Evolutionary conservation across 2,113 vertebrate species (phyloP).

Genomic region (Daboia siamensis): DNA sequence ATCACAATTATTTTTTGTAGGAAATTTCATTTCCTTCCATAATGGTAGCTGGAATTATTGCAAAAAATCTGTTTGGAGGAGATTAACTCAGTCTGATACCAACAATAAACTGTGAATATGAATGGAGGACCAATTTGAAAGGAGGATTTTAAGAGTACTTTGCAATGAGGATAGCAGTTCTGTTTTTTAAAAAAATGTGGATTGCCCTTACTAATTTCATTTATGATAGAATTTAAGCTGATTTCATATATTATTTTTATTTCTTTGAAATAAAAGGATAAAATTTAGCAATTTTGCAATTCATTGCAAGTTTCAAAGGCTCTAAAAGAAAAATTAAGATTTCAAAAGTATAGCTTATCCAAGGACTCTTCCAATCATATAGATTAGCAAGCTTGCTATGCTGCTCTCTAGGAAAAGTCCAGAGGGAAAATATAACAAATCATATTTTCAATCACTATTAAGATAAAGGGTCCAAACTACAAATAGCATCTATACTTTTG

Average conservation of each 20-base stretch:
- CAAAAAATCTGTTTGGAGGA: background rate
- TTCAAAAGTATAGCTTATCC: background rate
- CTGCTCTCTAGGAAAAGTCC: background rate
- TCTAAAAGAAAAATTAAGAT: background rate
- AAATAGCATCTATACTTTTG: background rate
- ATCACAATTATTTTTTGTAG: background rate
- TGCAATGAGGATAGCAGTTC: background rate
- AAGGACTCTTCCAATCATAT: background rate
- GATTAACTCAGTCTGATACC: background rate
- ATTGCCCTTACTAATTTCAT: background rate
- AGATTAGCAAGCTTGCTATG: background rate
- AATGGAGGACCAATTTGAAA: background rate
- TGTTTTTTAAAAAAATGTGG: background rate
- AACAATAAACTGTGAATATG: background rate
- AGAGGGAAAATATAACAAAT: background rate
- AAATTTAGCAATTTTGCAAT: background rate
- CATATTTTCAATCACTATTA: background rate
- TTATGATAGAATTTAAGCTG: background rate
- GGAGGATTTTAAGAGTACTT: background rate
- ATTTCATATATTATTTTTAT: background rate
- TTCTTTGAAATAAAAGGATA: background rate
- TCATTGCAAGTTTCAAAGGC: background rate
- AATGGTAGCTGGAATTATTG: background rate
- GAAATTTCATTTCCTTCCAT: background rate
- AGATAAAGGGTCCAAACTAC: background rate